Percentiles rank a stretch among this genome's conserved stretches.
Conservation (phyloP, 2,797 vertebrate genomes). For the Neomorphus geoffroyi region DNA sequence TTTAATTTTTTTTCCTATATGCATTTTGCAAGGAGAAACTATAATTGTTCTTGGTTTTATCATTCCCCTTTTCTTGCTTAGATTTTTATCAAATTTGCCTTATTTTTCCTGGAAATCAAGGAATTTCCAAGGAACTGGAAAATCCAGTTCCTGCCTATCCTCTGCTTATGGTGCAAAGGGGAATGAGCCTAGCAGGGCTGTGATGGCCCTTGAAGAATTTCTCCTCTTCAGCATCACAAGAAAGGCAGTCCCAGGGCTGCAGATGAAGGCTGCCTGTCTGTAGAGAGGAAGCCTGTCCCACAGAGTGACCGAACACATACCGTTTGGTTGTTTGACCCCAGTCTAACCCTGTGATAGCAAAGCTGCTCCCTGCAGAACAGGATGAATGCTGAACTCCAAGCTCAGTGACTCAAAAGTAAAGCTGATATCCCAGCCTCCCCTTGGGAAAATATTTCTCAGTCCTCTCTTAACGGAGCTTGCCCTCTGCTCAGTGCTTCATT, state of each 20-base stretch:
- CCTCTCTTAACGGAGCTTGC: background rate
- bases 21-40: background rate
- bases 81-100: background rate
- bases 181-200: background rate
- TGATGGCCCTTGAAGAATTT: background rate
- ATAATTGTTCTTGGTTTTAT: background rate
- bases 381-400: background rate
- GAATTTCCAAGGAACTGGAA: background rate
- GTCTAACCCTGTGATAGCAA: background rate
- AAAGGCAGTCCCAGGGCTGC: background rate
- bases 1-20: background rate
- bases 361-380: background rate
- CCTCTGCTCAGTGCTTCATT: background rate
- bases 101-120: background rate
- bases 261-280: background rate
- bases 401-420: background rate
- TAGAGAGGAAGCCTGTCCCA: background rate
- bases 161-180: background rate
- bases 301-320: background rate
- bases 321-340: background rate
- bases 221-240: background rate
- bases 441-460: conserved; percentile 6
- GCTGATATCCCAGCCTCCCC: background rate
- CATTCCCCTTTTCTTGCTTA: background rate
- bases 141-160: background rate